Conservation (phyloP, 2,888 invertebrate species). For the Myathropa florea region DNA sequence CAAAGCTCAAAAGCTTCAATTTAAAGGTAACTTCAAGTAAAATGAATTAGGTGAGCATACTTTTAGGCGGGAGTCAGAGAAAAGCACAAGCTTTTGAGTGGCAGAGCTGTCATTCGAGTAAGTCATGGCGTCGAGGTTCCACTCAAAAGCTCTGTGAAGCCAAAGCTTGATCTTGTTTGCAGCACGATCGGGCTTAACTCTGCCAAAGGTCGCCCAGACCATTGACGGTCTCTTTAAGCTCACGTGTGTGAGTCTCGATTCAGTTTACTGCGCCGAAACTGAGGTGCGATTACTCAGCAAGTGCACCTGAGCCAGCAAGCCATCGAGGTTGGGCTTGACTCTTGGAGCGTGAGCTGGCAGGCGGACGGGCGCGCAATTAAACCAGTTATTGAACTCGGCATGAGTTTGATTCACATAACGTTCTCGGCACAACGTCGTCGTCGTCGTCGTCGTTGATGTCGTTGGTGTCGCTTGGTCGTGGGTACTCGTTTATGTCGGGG, state of each 20-base stretch:
- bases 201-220: conserved; percentile 43
- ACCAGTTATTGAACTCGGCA: conserved; percentile 66
- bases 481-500: conserved; percentile 37
- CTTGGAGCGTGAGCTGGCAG: not conserved
- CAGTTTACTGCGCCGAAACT: conserved; percentile 16
- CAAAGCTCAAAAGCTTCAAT: not conserved
- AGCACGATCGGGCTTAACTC: not conserved
- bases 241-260: conserved; percentile 8
- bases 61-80: conserved; percentile 8
- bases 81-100: conserved; percentile 20
- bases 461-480: conserved; percentile 7
- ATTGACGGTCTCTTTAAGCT: conserved; percentile 8
- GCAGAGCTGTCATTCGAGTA: not conserved
- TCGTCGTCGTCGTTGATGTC: conserved; percentile 19
- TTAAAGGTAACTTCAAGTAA: not conserved
- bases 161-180: conserved; percentile 2
- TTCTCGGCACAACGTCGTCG: not conserved
- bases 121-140: not conserved
- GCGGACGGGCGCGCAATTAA: conserved; percentile 48
- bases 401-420: conserved; percentile 43
- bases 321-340: not conserved
- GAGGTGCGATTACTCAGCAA: conserved; percentile 37
- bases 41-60: conserved; percentile 18
- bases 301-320: conserved; percentile 53
- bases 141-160: not conserved